Percentiles rank a stretch among this genome's conserved stretches.
phyloP scores from a whole-genome alignment of 2,113 vertebrate species.

The Percopsis transmontana region DNA sequence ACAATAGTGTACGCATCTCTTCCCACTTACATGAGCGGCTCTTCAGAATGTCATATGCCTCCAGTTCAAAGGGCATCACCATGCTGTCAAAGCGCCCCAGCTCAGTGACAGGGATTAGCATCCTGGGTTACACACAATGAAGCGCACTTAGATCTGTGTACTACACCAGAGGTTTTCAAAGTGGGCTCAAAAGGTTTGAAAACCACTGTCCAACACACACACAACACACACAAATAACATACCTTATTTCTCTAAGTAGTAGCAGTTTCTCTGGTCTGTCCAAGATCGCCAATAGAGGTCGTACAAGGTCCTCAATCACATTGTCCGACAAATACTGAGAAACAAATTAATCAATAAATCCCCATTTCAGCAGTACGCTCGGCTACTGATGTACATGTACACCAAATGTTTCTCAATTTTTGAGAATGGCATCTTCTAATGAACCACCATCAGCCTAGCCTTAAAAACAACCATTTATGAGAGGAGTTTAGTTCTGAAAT shows the following conservation, averaged over 20 bases:
- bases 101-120: conserved; percentile 84
- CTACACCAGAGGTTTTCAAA: neutral
- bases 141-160: neutral
- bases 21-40: conserved; percentile 82
- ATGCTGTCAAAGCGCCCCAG: conserved; percentile 90
- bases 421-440: too few relatives aligned
- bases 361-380: too few relatives aligned
- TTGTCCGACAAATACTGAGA: conserved; percentile 85
- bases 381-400: too few relatives aligned
- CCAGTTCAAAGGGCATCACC: conserved; percentile 90
- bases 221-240: neutral
- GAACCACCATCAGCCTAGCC: too few relatives aligned
- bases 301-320: conserved; percentile 88
- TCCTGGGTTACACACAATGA: conserved; percentile 71
- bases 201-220: neutral
- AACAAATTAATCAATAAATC: neutral
- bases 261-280: conserved; percentile 92
- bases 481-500: too few relatives aligned
- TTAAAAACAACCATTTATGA: too few relatives aligned
- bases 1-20: neutral
- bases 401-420: too few relatives aligned
- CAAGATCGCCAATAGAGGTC: conserved; percentile 90
- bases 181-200: too few relatives aligned
- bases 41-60: conserved; percentile 90
- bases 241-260: conserved; percentile 92